Evolutionary conservation across 2,888 invertebrate genomes (phyloP).

Genomic region (Chloroclysta siterata): DNA sequence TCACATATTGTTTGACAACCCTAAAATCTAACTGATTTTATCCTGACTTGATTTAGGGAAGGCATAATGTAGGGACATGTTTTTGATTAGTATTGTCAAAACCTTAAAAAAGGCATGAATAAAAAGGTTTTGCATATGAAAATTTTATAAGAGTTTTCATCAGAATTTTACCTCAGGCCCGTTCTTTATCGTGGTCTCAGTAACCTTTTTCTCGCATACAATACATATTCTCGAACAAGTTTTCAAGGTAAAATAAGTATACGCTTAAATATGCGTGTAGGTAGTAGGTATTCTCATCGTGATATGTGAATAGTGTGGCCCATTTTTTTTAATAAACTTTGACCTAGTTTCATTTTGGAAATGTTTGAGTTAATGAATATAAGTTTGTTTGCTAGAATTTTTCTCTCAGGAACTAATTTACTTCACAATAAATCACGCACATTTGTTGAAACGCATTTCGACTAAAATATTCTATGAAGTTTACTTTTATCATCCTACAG

Average conservation of each 20-base stretch:
- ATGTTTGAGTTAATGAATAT: neutral
- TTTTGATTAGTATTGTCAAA: too few relatives aligned
- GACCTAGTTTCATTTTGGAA: neutral
- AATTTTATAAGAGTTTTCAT: neutral
- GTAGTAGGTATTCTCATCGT: neutral
- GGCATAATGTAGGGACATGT: too few relatives aligned
- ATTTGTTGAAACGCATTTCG: constrained; percentile 28
- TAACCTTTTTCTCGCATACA: neutral
- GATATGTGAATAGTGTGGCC: neutral
- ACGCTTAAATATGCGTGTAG: too few relatives aligned
- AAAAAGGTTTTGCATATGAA: neutral
- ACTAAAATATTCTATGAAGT: constrained; percentile 34
- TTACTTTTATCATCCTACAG: constrained; percentile 41
- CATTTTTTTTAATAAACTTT: neutral
- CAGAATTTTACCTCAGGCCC: too few relatives aligned
- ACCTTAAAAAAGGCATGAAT: too few relatives aligned
- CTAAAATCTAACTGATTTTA: too few relatives aligned
- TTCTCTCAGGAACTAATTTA: constrained; percentile 10
- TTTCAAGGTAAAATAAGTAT: neutral
- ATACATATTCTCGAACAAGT: neutral
- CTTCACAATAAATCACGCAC: constrained; percentile 9
- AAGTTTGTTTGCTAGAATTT: neutral
- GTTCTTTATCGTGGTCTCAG: neutral
- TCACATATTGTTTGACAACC: too few relatives aligned
- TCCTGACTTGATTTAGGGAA: too few relatives aligned